Evolutionary conservation across 1,140 invertebrate species (phyloP).

Genomic region (Homarus americanus): DNA sequence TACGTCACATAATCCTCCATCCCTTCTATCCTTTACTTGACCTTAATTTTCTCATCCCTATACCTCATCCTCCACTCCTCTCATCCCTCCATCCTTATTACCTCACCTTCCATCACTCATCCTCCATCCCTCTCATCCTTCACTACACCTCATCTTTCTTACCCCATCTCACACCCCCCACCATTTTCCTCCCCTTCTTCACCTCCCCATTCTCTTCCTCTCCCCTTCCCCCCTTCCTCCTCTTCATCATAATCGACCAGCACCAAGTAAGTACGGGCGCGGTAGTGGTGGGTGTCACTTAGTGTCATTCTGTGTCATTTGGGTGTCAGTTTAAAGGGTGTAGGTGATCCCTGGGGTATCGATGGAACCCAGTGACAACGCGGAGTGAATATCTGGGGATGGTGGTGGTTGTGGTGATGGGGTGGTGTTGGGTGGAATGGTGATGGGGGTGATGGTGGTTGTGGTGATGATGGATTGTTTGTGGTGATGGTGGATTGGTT

Average conservation of each 20-base stretch:
- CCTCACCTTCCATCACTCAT: not conserved
- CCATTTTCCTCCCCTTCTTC: not conserved
- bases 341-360: conserved; percentile 14
- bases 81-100: not conserved
- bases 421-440: not conserved
- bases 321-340: conserved; percentile 25
- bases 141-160: not conserved
- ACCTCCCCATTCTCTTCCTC: not conserved
- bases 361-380: too few relatives aligned
- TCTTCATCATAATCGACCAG: conserved; percentile 40
- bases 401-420: not conserved
- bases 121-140: not conserved
- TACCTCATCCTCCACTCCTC: not conserved
- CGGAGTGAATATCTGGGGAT: not conserved
- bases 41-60: not conserved
- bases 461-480: not conserved
- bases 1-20: not conserved
- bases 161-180: not conserved
- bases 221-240: not conserved
- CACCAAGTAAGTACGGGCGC: not conserved
- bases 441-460: not conserved
- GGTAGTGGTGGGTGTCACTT: conserved; percentile 12
- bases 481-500: not conserved
- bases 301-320: conserved; percentile 20
- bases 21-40: not conserved